These are phyloP conservation scores for Osmoderma eremita DNA, from an alignment of 2,888 invertebrate species.

Conservation along the genomic window DNA sequence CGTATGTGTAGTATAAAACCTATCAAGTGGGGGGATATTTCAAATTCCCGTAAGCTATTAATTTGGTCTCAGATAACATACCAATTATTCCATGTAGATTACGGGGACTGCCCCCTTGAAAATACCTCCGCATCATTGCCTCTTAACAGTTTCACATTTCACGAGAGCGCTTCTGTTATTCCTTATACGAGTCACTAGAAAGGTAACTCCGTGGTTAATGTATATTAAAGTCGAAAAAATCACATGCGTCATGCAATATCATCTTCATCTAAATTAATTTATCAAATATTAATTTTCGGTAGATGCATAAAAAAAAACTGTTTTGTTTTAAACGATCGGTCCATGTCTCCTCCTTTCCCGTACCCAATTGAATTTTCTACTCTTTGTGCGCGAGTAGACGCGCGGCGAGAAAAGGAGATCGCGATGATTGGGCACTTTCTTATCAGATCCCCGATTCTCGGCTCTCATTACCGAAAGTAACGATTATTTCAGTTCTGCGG, in stretches of 20 bases:
- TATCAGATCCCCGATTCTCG: slow-evolving; percentile 29
- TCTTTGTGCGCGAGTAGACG: slow-evolving; percentile 22
- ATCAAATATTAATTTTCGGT: slow-evolving; percentile 38
- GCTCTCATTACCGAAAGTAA: slow-evolving; percentile 37
- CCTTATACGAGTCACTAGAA: slow-evolving; percentile 19
- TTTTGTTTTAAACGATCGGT: slow-evolving; percentile 33
- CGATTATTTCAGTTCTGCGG: slow-evolving; percentile 37
- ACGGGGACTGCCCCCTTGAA: slow-evolving; percentile 7
- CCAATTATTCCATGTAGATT: slow-evolving; percentile 23
- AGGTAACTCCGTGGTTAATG: slow-evolving; percentile 16
- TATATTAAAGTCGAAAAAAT: slow-evolving; percentile 24
- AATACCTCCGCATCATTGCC: slow-evolving; percentile 20
- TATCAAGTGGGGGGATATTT: not conserved
- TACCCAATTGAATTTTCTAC: slow-evolving; percentile 34
- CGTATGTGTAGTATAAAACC: not conserved
- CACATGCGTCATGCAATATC: slow-evolving; percentile 30
- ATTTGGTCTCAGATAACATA: slow-evolving; percentile 24
- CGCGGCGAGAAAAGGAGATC: slow-evolving; percentile 22
- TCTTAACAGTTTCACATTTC: slow-evolving; percentile 25
- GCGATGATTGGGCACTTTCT: slow-evolving; percentile 36
- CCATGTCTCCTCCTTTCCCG: slow-evolving; percentile 23
- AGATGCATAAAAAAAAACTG: slow-evolving; percentile 20
- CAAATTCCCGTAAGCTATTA: slow-evolving; percentile 16
- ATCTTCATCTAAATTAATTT: slow-evolving; percentile 35
- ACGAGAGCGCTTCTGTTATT: slow-evolving; percentile 25